Percentiles rank a stretch among this genome's conserved stretches.
phyloP scores from a whole-genome alignment of 2,797 vertebrate genomes.

The Pangasius djambal region DNA sequence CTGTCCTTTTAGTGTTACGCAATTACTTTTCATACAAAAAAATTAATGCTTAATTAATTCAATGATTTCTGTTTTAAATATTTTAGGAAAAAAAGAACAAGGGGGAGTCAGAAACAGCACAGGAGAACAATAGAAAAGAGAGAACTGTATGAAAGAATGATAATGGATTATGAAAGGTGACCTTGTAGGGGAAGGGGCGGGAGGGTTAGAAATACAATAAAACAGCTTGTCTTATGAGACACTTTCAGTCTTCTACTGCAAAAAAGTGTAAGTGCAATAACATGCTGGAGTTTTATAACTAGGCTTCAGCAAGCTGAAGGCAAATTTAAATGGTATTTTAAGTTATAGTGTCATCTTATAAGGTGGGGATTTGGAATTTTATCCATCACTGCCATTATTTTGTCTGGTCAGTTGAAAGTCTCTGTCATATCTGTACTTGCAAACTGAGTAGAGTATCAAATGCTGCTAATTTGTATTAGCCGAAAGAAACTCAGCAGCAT shows the following conservation, averaged over 20 bases:
- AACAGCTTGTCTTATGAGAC: slow-evolving; percentile 37
- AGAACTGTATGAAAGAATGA: slow-evolving; percentile 13
- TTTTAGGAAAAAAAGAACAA: slow-evolving; percentile 5
- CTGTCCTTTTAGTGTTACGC: slow-evolving; percentile 27
- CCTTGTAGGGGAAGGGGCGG: slow-evolving; percentile 9
- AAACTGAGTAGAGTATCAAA: neutral
- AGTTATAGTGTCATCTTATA: neutral
- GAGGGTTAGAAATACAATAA: slow-evolving; percentile 35
- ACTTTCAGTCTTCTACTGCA: slow-evolving; percentile 6
- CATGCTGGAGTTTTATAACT: neutral
- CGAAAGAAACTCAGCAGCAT: neutral
- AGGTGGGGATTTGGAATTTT: neutral
- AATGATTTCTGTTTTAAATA: slow-evolving; percentile 36
- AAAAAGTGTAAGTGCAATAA: neutral
- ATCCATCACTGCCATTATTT: neutral
- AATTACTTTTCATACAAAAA: slow-evolving; percentile 12
- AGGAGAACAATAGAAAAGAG: slow-evolving; percentile 11
- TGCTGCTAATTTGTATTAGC: slow-evolving; percentile 4
- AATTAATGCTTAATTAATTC: slow-evolving; percentile 38
- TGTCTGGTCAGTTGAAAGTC: neutral
- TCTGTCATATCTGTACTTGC: neutral
- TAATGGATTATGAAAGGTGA: slow-evolving; percentile 41
- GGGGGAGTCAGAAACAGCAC: neutral
- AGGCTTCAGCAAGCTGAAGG: neutral
- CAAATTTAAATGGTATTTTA: neutral